Evolutionary conservation across 2,797 vertebrate genomes (phyloP), one percentile per base, ranked within the genome.

Genomic region (Microctenopoma steveboyesi): DNA sequence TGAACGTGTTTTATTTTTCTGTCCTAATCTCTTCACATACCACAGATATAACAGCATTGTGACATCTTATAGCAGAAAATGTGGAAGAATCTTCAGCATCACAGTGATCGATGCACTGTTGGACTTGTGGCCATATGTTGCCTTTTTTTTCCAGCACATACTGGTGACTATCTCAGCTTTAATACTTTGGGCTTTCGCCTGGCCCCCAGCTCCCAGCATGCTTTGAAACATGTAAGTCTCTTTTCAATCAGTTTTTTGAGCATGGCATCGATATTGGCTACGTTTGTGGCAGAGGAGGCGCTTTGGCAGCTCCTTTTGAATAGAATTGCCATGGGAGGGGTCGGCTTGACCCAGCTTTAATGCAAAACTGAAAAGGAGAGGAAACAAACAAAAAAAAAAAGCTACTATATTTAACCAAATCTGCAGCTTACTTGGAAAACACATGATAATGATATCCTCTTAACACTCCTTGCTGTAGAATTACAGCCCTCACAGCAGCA

Each of bases 171-270:
- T 93, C 89, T 93, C 78, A 86, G 92, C 92, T 91, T 87, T 94
- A 93, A 93, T 92, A 91, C 92, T 92, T 89, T 94, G 92, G 92
- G 91, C 84, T 91, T 88, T 73, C 72, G 92, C 92, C 92, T 92
- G 89, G 89, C 92, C 93, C 92, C 92, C 85, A 90, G 91, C 87
- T 94, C 93, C 93, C 93, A 91, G 90, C 89, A 92, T 92, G 93
- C 93, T 93, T 94, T 95, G 93, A 94, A 94, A 94, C 92, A 86
- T 94, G 91, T 92, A 94, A 95, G 93, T 93, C 93, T 91, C 91
- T 91, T 93, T 93, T 94, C 92, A 93, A 93, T 93, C 92, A 91
- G 88, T 93, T 93, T 93, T n/a, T 89, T 78, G 83, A 92, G 89
- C 92, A 90, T 93, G 87, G 91, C 90, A 90, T 93, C 88, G 91